Base-by-base conservation (phyloP, 2,888 invertebrate genomes). In the Mythimna loreyi region DNA sequence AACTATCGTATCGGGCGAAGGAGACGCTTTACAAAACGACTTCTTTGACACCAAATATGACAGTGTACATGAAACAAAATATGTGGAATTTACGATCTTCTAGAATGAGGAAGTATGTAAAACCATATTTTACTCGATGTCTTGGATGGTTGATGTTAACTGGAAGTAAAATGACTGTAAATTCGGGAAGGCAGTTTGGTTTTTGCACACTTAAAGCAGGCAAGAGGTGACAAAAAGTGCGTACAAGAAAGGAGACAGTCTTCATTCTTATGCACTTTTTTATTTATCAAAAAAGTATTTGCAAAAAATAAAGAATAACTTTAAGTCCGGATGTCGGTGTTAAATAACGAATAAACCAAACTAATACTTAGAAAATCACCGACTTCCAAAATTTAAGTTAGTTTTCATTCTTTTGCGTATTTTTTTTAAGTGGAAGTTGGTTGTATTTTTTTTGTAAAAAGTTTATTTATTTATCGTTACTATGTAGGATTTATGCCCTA, bases 31-130 rank as follows among this genome's bases (percentile, higher is more conserved):
- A 76, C 82, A 76, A 78, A 84, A 83, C 84, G 84, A 83, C 82
- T 84, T 82, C 78, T 83, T 76, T 80, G 84, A 83, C 84, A 80
- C 76, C 74, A 61, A 77, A 79, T 75, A 72, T 73, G 79, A 79
- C 79, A 73, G 58, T 72, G 75, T 71, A 78, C 80, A 75, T 76
- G 82, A 62, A 78, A 84, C 80, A 83, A 75, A 84, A 84, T 80
- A 72, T 72, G 70, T 75, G 67, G 67, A 81, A 82, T 84, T 84
- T 82, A 83, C 64, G 85, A 75, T 67, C 72, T 11, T 19, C 64
- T 61, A 28, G 47, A 52, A 72, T 58, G 66, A 57, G 67, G 56
- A 69, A 68, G 65, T 77, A 69, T 62, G 50, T 72, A 64, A 73
- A 82, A 70, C 75, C 73, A 75, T 83, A 75, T 83, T 82, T 78